Conservation (phyloP, 2,113 vertebrate species). For the Serilophus lunatus region DNA sequence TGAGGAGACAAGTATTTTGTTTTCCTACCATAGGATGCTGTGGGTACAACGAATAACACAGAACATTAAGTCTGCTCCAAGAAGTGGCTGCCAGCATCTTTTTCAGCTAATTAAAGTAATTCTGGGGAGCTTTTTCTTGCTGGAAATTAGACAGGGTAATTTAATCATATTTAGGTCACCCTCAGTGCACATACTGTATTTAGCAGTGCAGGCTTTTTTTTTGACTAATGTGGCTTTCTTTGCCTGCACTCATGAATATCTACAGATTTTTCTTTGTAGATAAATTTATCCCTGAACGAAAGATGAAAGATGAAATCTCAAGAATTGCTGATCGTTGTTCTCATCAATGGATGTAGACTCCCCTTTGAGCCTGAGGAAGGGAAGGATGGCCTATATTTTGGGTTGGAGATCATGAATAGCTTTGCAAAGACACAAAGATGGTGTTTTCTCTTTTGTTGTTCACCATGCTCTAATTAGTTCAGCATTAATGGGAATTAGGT, state of each 20-base stretch:
- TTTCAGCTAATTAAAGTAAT: conserved; percentile 59
- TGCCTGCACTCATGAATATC: conserved; percentile 7
- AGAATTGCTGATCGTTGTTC: not conserved
- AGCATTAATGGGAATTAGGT: conserved; percentile 45
- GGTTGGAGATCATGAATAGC: not conserved
- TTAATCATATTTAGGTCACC: conserved; percentile 53
- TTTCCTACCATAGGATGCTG: not conserved
- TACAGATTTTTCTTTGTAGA: conserved; percentile 26
- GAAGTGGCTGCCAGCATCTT: conserved; percentile 7
- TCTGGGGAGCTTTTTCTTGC: conserved; percentile 24
- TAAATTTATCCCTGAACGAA: not conserved
- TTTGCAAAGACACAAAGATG: not conserved
- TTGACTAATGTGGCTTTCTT: not conserved
- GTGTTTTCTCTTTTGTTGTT: not conserved
- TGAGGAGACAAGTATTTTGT: not conserved
- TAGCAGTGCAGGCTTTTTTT: conserved; percentile 7
- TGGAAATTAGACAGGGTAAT: conserved; percentile 45
- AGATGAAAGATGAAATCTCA: conserved; percentile 15
- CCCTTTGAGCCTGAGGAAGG: not conserved
- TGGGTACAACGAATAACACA: not conserved
- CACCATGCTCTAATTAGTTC: conserved; percentile 30
- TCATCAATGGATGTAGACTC: not conserved
- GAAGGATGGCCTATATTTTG: not conserved
- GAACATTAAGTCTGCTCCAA: not conserved
- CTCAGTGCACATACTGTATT: conserved; percentile 1